Percentiles rank a stretch among this genome's conserved stretches.
Evolutionary conservation across 2,113 vertebrate species (phyloP).

Genomic region (Odontesthes bonariensis): DNA sequence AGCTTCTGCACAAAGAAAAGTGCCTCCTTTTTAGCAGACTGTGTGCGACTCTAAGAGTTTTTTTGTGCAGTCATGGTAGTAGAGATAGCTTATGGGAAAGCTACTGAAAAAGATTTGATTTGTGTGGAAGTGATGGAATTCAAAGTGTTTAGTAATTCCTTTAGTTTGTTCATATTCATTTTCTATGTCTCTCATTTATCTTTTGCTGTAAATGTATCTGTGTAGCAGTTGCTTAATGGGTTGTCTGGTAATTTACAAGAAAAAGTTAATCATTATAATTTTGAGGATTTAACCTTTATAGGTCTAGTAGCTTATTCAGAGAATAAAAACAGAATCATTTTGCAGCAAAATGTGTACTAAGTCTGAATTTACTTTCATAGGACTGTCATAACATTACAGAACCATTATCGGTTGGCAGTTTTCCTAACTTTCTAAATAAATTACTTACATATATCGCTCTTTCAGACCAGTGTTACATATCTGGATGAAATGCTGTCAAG

Average conservation of each 20-base stretch:
- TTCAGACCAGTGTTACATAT: not conserved
- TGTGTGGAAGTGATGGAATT: conserved; percentile 31
- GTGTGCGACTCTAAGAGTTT: conserved; percentile 41
- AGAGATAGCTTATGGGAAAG: conserved; percentile 33
- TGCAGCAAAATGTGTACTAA: conserved; percentile 56
- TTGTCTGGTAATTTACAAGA: conserved; percentile 58
- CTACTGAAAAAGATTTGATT: conserved; percentile 34
- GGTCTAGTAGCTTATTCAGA: conserved; percentile 67
- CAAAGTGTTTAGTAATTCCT: conserved; percentile 53
- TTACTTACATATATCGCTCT: conserved; percentile 7
- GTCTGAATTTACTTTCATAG: conserved; percentile 69
- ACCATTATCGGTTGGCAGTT: conserved; percentile 67
- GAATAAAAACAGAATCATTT: conserved; percentile 63
- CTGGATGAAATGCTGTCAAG: conserved; percentile 15
- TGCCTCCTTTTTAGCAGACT: conserved; percentile 47
- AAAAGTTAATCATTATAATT: conserved; percentile 77
- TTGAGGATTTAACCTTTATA: conserved; percentile 64
- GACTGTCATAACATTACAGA: conserved; percentile 69
- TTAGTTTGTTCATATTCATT: conserved; percentile 38
- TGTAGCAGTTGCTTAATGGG: conserved; percentile 47
- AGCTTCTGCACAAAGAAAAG: conserved; percentile 60
- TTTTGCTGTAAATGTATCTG: conserved; percentile 44
- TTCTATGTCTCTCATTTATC: conserved; percentile 50
- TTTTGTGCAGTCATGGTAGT: conserved; percentile 31
- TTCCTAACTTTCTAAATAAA: conserved; percentile 47